Evolutionary conservation across 92 coral and sea anemone genomes (phyloP), one percentile per base, ranked within the genome.

Genomic region (Phenganax subtilis): DNA sequence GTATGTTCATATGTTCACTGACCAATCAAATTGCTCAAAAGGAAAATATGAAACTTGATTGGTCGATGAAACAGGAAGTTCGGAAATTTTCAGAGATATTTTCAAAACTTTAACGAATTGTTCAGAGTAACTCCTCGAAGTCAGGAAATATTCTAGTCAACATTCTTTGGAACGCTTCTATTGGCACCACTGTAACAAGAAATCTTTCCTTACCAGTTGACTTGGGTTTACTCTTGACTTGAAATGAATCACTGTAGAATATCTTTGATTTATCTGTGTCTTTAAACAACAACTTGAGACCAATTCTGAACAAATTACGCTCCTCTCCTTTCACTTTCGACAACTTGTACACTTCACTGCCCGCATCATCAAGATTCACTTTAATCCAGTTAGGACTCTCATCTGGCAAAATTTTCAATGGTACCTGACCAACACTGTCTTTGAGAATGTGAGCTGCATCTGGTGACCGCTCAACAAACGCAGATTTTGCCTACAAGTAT

Each of bases 281-380:
- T 51, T 80, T 44, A 55, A 91, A 90, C 51, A 87, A 84, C 51
- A 94, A 83, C 63, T 85, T 86, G 37, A 94, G 80, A n/a, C 89
- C 88, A 72, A 94, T 61, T 30, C 93, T 90, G 63, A 94, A 94
- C 10, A 88, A 88, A n/a, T 94, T 94, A 58, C 98, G 85, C 77
- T 94, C 98, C 55, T 92, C 97, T 31, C 98, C 98, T 77, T 94
- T 94, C 54, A 94, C 98, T 80, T 96, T 89, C 1, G 98, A 94
- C 56, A 94, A 91, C 73, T 94, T 96, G 85, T 94, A 94, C 76
- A 94, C 98, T 77, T 94, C 92, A 14, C 87, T 87, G 2, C 96
- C 96, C 8, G 92, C 96, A 5, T 92, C 98, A 7, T 93, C 87
- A 55, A 94, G 92, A 74, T 60, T 84, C 58, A 87, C 82, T 57